Conservation (phyloP, 2,113 vertebrate genomes). For the Myiagra hebetior region DNA sequence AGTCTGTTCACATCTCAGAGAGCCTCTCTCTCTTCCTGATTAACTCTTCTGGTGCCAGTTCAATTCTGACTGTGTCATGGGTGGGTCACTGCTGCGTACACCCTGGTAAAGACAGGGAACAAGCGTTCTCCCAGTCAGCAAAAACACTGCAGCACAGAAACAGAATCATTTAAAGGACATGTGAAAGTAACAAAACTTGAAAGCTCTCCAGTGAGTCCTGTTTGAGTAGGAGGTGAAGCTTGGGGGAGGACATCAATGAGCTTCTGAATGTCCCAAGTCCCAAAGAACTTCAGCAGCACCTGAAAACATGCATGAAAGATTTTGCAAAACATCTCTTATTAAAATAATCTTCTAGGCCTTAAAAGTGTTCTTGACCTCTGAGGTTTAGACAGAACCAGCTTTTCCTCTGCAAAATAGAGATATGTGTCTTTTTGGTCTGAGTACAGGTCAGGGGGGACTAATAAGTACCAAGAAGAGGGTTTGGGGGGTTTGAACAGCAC, state of each 20-base stretch:
- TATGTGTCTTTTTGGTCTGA: background rate
- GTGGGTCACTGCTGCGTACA: background rate
- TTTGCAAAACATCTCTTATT: background rate
- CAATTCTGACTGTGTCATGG: background rate
- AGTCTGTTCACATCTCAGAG: background rate
- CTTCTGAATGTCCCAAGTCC: background rate
- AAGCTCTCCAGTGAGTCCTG: background rate
- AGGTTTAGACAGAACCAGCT: background rate
- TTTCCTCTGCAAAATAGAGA: background rate
- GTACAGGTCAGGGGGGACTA: too few relatives aligned
- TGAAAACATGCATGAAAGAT: background rate
- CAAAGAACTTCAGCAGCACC: background rate
- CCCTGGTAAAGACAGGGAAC: background rate
- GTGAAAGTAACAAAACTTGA: background rate
- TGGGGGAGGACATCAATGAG: background rate
- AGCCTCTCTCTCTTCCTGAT: background rate
- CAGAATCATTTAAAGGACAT: background rate
- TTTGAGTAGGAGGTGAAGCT: background rate
- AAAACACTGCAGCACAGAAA: background rate
- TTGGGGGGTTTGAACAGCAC: background rate
- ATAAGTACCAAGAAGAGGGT: background rate
- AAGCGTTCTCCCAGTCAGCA: background rate
- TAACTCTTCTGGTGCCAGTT: background rate
- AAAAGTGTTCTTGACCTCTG: background rate
- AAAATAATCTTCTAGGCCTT: background rate